Conservation (phyloP, 1,140 invertebrate species). For the Lepeophtheirus salmonis region DNA sequence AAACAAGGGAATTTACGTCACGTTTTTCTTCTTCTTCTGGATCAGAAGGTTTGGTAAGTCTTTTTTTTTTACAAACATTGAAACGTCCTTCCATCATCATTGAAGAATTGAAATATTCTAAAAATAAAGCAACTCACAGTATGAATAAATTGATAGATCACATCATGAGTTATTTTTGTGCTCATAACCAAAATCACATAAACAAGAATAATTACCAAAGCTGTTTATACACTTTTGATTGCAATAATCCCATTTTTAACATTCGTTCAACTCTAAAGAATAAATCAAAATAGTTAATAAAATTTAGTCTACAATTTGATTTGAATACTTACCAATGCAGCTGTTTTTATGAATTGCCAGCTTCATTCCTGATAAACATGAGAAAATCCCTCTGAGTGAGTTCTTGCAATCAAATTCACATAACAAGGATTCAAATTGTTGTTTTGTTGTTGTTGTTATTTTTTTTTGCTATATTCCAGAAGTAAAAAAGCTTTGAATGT, state of each 20-base stretch:
- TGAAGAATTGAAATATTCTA: too few relatives aligned
- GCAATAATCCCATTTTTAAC: slow-evolving; percentile 80
- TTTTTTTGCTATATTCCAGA: too few relatives aligned
- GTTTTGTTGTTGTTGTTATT: slow-evolving; percentile 40
- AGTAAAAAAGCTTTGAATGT: too few relatives aligned
- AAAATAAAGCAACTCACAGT: too few relatives aligned
- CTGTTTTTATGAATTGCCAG: slow-evolving; percentile 55
- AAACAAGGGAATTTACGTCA: too few relatives aligned
- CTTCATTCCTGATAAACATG: slow-evolving; percentile 55
- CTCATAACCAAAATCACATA: slow-evolving; percentile 56
- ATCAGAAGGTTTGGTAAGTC: too few relatives aligned
- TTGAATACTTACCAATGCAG: slow-evolving; percentile 45
- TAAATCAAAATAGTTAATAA: slow-evolving; percentile 2
- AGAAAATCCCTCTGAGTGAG: slow-evolving; percentile 65
- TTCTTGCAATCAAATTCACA: slow-evolving; percentile 78
- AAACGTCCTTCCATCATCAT: too few relatives aligned
- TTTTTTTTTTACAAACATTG: too few relatives aligned
- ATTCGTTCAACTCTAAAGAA: slow-evolving; percentile 66
- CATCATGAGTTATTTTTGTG: slow-evolving; percentile 45
- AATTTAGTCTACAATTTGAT: too few relatives aligned
- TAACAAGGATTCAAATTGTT: slow-evolving; percentile 50
- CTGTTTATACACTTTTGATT: slow-evolving; percentile 81
- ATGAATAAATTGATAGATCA: slow-evolving; percentile 25
- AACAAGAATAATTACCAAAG: slow-evolving; percentile 55
- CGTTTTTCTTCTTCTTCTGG: too few relatives aligned